Evolutionary conservation across 2,888 invertebrate species (phyloP).

Genomic region (Zelleria hepariella): DNA sequence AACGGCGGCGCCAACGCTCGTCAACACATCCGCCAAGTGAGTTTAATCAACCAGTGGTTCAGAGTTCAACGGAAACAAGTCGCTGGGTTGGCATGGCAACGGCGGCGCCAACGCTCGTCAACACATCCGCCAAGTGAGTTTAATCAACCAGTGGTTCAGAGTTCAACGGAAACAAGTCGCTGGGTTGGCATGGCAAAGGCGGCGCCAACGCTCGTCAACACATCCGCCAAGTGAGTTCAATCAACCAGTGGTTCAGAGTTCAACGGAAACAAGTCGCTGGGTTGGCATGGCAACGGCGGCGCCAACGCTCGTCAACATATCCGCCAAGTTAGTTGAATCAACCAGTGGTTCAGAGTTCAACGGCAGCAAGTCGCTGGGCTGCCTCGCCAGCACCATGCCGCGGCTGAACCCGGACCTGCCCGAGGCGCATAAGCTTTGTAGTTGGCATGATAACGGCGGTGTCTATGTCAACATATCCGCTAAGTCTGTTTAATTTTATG

Average conservation of each 20-base stretch:
- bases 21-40: too few species aligned
- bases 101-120: too few species aligned
- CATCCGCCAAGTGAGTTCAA: conserved; percentile 74
- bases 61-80: too few species aligned
- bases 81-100: too few species aligned
- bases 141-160: too few species aligned
- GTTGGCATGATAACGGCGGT: conserved; percentile 93
- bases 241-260: too few species aligned
- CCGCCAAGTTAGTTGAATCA: conserved; percentile 60
- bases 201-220: conserved; percentile 76
- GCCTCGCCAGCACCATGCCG: conserved; percentile 73
- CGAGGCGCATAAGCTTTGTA: conserved; percentile 87
- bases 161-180: too few species aligned
- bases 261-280: conserved; percentile 84
- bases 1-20: too few species aligned
- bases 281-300: conserved; percentile 93
- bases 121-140: too few species aligned
- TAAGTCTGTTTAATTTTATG: too few species aligned
- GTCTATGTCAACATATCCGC: conserved; percentile 76
- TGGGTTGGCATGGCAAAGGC: conserved; percentile 93
- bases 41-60: too few species aligned
- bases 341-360: conserved; percentile 81
- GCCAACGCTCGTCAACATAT: conserved; percentile 76
- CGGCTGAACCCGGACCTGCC: conserved; percentile 91
- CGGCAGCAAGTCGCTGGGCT: conserved; percentile 80